Evolutionary conservation across 1,140 invertebrate species (phyloP), one percentile per base, ranked within the genome.

Genomic region (Pseudobourletiella spinata): DNA sequence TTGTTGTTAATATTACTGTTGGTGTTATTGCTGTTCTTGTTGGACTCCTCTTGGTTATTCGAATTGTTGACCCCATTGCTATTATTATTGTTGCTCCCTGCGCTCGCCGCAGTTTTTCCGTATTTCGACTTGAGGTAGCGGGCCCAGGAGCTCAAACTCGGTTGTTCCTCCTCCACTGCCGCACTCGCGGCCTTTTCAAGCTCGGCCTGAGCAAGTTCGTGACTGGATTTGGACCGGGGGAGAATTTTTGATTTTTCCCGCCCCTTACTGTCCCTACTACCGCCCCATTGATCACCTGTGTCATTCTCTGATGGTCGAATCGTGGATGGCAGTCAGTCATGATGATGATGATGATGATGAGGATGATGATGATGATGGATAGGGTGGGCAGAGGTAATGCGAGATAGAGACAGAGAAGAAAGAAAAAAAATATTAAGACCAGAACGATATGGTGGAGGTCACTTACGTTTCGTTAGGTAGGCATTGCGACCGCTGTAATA

Each of bases 41-140:
- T 14, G 22, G 44, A 46, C 8, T 6, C 6, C 18, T 14, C 8
- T 18, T 15, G 8, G 22, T 46, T 46, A 4, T 6, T 11, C 15
- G 44, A 18, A 26, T 51, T 51, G n/a, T 46, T 46, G n/a, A n/a
- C n/a, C 6, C 43, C n/a, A n/a, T 46, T 46, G 4, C 3, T 11
- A 46, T n/a, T 18, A 11, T 46, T 46, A n/a, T n/a, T 46, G 4
- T 3, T n/a, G 24, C n/a, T 46, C n/a, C n/a, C n/a, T n/a, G n/a
- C n/a, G n/a, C n/a, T n/a, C n/a, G n/a, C n/a, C 14, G 48, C 25
- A 25, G 52, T 55, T 73, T 81, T 81, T 55, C 91, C 90, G 72
- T 95, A 95, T 75, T 95, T 95, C 75, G 87, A 93, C 76, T 93
- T 91, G 64, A 94, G 79, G 76, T 94, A 94, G 56, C 89, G 82